Evolutionary conservation across 2,888 invertebrate genomes (phyloP).

Genomic region (Synanthedon myopaeformis): DNA sequence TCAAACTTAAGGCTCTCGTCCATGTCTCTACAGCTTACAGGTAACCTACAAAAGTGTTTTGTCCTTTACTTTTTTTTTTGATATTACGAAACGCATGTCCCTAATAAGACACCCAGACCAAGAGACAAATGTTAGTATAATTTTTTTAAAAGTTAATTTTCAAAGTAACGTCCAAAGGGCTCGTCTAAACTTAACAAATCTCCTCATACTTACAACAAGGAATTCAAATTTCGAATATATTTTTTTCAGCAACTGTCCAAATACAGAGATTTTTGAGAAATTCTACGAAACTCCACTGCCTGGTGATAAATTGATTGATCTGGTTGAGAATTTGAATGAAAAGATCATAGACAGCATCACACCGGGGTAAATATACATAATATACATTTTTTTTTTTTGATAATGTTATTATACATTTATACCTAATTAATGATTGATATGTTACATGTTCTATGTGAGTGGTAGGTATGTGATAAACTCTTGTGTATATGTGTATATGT

Average conservation of each 20-base stretch:
- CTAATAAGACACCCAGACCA: background rate
- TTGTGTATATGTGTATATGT: too few relatives aligned
- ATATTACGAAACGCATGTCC: conserved; percentile 35
- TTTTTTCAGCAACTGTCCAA: conserved; percentile 75
- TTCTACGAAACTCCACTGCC: conserved; percentile 58
- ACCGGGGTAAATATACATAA: conserved; percentile 76
- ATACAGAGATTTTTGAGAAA: conserved; percentile 75
- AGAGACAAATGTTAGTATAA: too few relatives aligned
- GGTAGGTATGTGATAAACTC: too few relatives aligned
- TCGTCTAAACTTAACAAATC: too few relatives aligned
- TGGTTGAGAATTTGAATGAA: conserved; percentile 77
- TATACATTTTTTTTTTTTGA: conserved; percentile 63
- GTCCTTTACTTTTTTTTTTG: background rate
- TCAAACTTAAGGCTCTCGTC: conserved; percentile 62
- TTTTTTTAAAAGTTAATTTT: too few relatives aligned
- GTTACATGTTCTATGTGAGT: too few relatives aligned
- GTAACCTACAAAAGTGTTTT: conserved; percentile 1
- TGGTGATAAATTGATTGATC: conserved; percentile 72
- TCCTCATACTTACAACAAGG: background rate
- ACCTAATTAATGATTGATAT: too few relatives aligned
- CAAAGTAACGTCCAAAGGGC: too few relatives aligned
- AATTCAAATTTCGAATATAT: background rate
- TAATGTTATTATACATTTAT: too few relatives aligned
- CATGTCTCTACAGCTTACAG: conserved; percentile 86
- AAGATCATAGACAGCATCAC: conserved; percentile 75